phyloP scores from a whole-genome alignment of 2,797 vertebrate genomes.

The Dryobates pubescens region DNA sequence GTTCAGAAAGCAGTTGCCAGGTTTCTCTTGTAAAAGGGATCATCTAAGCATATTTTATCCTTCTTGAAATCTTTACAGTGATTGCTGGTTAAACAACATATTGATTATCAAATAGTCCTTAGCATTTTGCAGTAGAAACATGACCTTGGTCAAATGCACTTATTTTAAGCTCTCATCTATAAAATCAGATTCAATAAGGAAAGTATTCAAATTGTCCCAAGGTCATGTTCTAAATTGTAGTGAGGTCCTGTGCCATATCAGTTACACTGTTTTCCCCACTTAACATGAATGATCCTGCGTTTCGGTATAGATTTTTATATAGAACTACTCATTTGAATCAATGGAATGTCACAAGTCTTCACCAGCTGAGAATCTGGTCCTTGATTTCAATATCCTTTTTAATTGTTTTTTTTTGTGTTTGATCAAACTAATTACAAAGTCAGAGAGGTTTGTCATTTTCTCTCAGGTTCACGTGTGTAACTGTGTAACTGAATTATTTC shows the following conservation, averaged over 20 bases:
- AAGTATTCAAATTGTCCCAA: not conserved
- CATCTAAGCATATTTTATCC: conserved; percentile 20
- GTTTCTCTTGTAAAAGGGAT: conserved; percentile 19
- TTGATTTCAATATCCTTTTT: not conserved
- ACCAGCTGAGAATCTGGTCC: not conserved
- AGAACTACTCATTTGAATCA: not conserved
- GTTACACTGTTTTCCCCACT: not conserved
- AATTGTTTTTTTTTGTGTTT: not conserved
- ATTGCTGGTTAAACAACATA: conserved; percentile 1
- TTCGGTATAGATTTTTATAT: not conserved
- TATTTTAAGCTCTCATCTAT: not conserved
- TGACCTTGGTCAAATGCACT: not conserved
- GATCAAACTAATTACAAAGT: not conserved
- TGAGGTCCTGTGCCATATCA: not conserved
- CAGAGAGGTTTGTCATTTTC: not conserved
- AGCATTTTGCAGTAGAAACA: conserved; percentile 2
- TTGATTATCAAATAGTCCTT: not conserved
- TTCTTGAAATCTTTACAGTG: conserved; percentile 32
- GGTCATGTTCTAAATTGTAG: not conserved
- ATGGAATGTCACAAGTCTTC: not conserved
- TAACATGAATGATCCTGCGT: not conserved
- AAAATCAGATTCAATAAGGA: not conserved
- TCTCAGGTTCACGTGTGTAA: not conserved
- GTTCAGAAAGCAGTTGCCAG: conserved; percentile 1
- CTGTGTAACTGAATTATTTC: not conserved